Percentiles rank a stretch among this genome's conserved stretches.
These are phyloP conservation scores for Uloborus plumipes DNA, from an alignment of 2,888 invertebrate species.

Conservation along the genomic window DNA sequence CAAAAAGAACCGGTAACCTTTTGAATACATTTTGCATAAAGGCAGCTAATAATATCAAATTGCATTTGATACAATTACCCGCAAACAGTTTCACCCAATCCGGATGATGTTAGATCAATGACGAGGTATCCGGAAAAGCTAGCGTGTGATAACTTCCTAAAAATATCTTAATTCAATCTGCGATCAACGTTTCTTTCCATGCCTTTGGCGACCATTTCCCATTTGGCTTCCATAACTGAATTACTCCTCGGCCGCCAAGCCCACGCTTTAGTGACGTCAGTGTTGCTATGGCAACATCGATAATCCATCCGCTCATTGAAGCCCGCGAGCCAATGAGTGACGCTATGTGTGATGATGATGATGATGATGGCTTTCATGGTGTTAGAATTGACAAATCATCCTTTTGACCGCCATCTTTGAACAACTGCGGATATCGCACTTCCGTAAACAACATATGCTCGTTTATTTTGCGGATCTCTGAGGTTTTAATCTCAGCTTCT, in stretches of 20 bases:
- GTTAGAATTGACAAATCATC: conserved; percentile 48
- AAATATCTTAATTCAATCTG: conserved; percentile 40
- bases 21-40: too few species aligned
- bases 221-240: conserved; percentile 48
- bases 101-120: conserved; percentile 18
- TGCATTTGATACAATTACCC: too few species aligned
- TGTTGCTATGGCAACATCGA: conserved; percentile 53
- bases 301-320: conserved; percentile 55
- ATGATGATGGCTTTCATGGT: conserved; percentile 38
- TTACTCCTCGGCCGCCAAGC: conserved; percentile 40
- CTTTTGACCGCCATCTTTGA: conserved; percentile 31
- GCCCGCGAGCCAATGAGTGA: conserved; percentile 50
- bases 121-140: conserved; percentile 7
- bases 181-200: conserved; percentile 8
- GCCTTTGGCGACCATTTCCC: conserved; percentile 49
- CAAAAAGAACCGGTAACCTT: too few species aligned
- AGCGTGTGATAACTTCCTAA: conserved; percentile 11
- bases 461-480: too few species aligned
- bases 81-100: too few species aligned
- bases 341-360: conserved; percentile 28
- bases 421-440: too few species aligned
- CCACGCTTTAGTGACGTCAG: conserved; percentile 54
- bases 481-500: too few species aligned
- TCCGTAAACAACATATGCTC: too few species aligned
- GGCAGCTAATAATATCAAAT: too few species aligned